These are phyloP conservation scores for Andrena haemorrhoa DNA, from an alignment of 2,888 invertebrate species.

Conservation along the genomic window DNA sequence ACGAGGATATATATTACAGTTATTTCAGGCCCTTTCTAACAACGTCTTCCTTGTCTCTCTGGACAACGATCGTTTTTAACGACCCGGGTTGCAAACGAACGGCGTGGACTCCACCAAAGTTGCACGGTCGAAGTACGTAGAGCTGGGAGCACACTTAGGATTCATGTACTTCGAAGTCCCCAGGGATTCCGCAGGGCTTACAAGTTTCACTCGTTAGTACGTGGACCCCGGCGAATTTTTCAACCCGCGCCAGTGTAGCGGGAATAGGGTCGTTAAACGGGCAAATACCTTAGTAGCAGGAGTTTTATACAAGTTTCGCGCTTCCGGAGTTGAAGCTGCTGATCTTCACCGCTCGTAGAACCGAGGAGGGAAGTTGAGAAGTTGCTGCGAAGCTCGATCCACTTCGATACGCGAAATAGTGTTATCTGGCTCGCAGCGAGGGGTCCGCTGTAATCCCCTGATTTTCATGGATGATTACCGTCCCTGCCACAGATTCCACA, in stretches of 20 bases:
- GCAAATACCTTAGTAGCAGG: not conserved
- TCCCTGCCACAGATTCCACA: not conserved
- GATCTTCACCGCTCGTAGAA: not conserved
- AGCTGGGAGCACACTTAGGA: not conserved
- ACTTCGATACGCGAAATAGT: not conserved
- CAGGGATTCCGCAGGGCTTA: not conserved
- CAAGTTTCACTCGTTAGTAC: not conserved
- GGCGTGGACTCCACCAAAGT: not conserved
- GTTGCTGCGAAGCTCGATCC: not conserved
- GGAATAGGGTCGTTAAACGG: not conserved
- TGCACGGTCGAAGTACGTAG: not conserved
- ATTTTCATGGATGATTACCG: conserved; percentile 8
- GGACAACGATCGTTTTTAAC: not conserved
- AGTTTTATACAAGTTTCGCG: not conserved
- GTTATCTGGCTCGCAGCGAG: not conserved
- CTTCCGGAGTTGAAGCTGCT: not conserved
- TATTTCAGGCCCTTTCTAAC: not conserved
- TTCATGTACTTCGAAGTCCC: not conserved
- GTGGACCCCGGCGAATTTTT: not conserved
- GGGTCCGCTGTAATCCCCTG: not conserved
- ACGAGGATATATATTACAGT: too few species aligned
- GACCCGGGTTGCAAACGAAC: not conserved
- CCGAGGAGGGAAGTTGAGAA: not conserved
- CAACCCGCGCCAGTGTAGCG: not conserved
- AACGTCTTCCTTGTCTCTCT: not conserved